Evolutionary conservation across 1,140 invertebrate genomes (phyloP).

Genomic region (Seison nebaliae): DNA sequence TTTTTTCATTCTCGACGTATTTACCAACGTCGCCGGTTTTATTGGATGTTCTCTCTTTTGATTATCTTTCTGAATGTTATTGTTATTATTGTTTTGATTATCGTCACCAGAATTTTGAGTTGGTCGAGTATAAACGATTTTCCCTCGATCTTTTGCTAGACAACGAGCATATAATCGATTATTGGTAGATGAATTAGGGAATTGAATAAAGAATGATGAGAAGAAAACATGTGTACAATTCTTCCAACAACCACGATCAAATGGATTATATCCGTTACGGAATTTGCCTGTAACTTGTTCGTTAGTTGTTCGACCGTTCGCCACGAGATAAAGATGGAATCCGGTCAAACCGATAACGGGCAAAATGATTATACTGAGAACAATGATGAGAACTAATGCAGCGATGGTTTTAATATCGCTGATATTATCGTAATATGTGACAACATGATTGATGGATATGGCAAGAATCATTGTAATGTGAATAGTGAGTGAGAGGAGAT

Average conservation of each 20-base stretch:
- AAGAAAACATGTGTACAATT: constrained; percentile 7
- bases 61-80: too few species aligned
- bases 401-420: constrained; percentile 17
- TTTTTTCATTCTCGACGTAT: too few species aligned
- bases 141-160: too few species aligned
- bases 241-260: constrained; percentile 1
- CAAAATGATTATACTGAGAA: constrained; percentile 64
- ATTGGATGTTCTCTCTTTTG: too few species aligned
- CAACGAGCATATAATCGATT: too few species aligned
- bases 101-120: too few species aligned
- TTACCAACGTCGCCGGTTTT: too few species aligned
- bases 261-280: constrained; percentile 81
- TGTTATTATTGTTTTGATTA: too few species aligned
- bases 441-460: constrained; percentile 10
- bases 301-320: constrained; percentile 92
- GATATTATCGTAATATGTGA: constrained; percentile 2
- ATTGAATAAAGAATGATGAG: too few species aligned
- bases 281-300: constrained; percentile 98
- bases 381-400: constrained; percentile 54
- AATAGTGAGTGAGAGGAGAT: constrained; percentile 69
- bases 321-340: constrained; percentile 85
- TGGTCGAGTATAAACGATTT: too few species aligned
- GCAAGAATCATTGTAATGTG: constrained; percentile 85
- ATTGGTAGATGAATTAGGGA: too few species aligned
- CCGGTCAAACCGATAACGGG: constrained; percentile 85